These are phyloP conservation scores for Holocentrus rufus DNA, from an alignment of 2,797 vertebrate species.

Conservation along the genomic window DNA sequence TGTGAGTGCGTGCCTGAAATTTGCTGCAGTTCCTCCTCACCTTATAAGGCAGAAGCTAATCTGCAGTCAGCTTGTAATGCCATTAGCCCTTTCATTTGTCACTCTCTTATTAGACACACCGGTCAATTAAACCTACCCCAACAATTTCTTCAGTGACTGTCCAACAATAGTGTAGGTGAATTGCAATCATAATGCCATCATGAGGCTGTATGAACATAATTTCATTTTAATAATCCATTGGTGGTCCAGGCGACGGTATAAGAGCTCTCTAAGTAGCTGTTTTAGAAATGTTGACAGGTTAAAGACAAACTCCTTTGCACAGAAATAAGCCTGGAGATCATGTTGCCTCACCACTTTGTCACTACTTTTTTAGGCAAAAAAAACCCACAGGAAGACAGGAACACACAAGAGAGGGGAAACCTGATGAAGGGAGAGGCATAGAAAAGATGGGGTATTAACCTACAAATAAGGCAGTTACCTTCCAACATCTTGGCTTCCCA, in stretches of 20 bases:
- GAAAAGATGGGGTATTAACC: constrained; percentile 39
- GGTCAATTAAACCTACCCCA: constrained; percentile 21
- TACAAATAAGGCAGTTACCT: constrained; percentile 35
- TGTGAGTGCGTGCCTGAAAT: constrained; percentile 12
- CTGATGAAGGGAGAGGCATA: constrained; percentile 33
- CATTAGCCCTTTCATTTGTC: constrained; percentile 63
- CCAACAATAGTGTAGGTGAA: constrained; percentile 52
- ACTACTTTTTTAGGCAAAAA: background rate
- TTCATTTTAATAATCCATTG: constrained; percentile 47
- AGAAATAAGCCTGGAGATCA: constrained; percentile 4
- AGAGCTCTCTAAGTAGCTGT: constrained; percentile 35
- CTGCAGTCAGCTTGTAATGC: constrained; percentile 48
- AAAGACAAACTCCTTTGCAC: background rate
- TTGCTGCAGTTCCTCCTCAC: constrained; percentile 62
- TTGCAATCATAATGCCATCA: constrained; percentile 64
- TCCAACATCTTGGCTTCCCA: constrained; percentile 19
- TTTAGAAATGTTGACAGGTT: constrained; percentile 35
- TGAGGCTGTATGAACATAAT: constrained; percentile 40
- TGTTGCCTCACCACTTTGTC: background rate
- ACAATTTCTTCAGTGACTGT: constrained; percentile 52
- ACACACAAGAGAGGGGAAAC: constrained; percentile 26
- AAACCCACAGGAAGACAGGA: constrained; percentile 12
- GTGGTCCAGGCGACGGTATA: constrained; percentile 22
- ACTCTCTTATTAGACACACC: constrained; percentile 42
- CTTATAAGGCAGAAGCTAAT: constrained; percentile 56